Evolutionary conservation across 2,797 vertebrate species (phyloP).

Genomic region (Gymnothorax javanicus): DNA sequence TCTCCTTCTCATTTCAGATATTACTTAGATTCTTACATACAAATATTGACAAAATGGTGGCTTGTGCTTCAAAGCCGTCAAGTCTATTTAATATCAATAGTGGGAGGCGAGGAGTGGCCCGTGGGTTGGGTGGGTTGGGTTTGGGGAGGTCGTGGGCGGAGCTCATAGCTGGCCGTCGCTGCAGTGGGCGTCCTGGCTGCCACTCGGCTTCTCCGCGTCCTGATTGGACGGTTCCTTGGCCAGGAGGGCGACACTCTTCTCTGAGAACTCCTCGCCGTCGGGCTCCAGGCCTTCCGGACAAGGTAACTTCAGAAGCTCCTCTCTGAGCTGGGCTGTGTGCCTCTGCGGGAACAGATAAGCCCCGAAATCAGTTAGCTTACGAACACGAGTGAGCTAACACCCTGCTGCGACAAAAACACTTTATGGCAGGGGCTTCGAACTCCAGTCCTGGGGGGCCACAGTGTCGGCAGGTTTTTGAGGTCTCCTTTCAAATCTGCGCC

Average conservation of each 20-base stretch:
- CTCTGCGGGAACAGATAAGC: slow-evolving; percentile 70
- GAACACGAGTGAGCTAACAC: background rate
- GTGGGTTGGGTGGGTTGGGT: background rate
- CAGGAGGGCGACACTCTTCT: slow-evolving; percentile 77
- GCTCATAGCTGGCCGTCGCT: slow-evolving; percentile 90
- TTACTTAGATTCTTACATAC: slow-evolving; percentile 98
- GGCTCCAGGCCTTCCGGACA: slow-evolving; percentile 94
- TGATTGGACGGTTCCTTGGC: slow-evolving; percentile 80
- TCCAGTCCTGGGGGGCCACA: no score
- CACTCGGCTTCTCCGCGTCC: slow-evolving; percentile 84
- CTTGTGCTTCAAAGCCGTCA: slow-evolving; percentile 88
- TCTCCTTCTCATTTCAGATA: slow-evolving; percentile 71
- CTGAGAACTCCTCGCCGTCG: slow-evolving; percentile 80
- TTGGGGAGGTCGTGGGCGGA: slow-evolving; percentile 62
- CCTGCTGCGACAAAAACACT: background rate
- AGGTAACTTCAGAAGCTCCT: slow-evolving; percentile 93
- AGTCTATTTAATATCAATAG: slow-evolving; percentile 72
- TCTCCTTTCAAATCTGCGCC: no score
- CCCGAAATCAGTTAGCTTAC: background rate
- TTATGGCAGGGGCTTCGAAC: no score
- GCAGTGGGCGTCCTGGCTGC: slow-evolving; percentile 86
- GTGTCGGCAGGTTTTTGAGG: no score
- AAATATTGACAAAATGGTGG: slow-evolving; percentile 98
- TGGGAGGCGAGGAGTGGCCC: slow-evolving; percentile 55
- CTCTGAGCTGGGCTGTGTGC: slow-evolving; percentile 92